Evolutionary conservation across 1,140 invertebrate species (phyloP), one percentile per base, ranked within the genome.

Genomic region (Euura lappo): DNA sequence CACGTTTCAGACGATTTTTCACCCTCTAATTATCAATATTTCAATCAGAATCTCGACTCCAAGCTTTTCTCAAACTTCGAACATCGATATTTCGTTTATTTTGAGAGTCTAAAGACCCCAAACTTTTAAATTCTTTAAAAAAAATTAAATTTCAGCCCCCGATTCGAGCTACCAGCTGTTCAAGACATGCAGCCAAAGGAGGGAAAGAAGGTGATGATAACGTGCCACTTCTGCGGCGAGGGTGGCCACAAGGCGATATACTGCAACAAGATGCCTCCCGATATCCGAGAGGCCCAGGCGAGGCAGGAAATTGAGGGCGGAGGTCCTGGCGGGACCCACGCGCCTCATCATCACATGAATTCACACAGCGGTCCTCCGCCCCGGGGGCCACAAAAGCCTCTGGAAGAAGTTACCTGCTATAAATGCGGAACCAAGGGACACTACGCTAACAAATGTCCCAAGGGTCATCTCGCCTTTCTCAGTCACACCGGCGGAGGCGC

Each of bases 391-490:
- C 90, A 92, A 44, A 95, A 94, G 83, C 96, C 96, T 4, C 85
- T 98, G 6, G 96, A 98, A 87, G 96, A 98, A 89, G 96, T 98
- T 7, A 98, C 96, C 0, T 98, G 97, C 87, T 98, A 95, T 83
- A 98, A 98, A 89, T 99, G 99, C 89, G 98, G 98, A 6, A 95
- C 97, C 65, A 99, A 99, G 87, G 99, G 99, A 11, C 99, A 99
- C 88, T 99, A 99, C 86, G 99, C 99, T 1, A 99, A 99, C 85
- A 97, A 97, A 84, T 99, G 98, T 89, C 95, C 96, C 0, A 99
- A 99, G 85, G 97, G 97, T 51, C 97, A 98, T 86, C 89, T 99
- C 65, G 97, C 98, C 5, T 99, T 99, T 86, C 90, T 99, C 10
- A 97, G 95, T 76, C 93, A 93, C 76, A 88, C 90, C 67, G 77